A percentile compares a stretch with the other conserved stretches of the same genome.
Evolutionary conservation across 1,140 invertebrate genomes (phyloP).

Genomic region (Brachionus rubens): DNA sequence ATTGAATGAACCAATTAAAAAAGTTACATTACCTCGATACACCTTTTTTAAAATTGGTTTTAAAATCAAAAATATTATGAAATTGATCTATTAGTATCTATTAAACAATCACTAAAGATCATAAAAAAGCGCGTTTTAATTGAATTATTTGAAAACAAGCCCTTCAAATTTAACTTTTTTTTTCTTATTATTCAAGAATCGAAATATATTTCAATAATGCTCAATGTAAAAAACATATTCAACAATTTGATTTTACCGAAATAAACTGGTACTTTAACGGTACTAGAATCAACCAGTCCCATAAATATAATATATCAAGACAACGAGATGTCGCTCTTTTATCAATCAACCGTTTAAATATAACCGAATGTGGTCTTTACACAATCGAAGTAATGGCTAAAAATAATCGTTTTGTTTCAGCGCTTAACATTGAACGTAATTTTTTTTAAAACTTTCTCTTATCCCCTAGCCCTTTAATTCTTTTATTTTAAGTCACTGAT

Average conservation of each 20-base stretch:
- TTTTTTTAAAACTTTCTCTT: neutral
- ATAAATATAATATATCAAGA: constrained; percentile 31
- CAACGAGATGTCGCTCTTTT: constrained; percentile 15
- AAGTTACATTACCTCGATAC: too few species aligned
- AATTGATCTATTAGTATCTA: too few species aligned
- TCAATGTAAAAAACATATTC: constrained; percentile 29
- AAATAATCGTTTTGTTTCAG: neutral
- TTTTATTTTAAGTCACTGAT: constrained; percentile 22
- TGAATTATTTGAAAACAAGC: too few species aligned
- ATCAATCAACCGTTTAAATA: constrained; percentile 20
- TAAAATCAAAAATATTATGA: too few species aligned
- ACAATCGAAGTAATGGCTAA: constrained; percentile 37
- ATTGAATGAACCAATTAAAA: too few species aligned
- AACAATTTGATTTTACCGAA: constrained; percentile 39
- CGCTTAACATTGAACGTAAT: constrained; percentile 32
- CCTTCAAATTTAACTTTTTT: too few species aligned
- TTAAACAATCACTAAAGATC: too few species aligned
- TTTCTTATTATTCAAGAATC: too few species aligned
- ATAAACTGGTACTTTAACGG: constrained; percentile 27
- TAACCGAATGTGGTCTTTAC: constrained; percentile 36
- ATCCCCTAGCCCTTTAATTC: too few species aligned
- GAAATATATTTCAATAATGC: constrained; percentile 38
- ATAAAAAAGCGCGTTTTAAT: too few species aligned
- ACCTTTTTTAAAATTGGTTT: too few species aligned
- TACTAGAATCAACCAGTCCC: constrained; percentile 31